phyloP scores from a whole-genome alignment of 2,888 invertebrate genomes.

The Gortyna flavago region DNA sequence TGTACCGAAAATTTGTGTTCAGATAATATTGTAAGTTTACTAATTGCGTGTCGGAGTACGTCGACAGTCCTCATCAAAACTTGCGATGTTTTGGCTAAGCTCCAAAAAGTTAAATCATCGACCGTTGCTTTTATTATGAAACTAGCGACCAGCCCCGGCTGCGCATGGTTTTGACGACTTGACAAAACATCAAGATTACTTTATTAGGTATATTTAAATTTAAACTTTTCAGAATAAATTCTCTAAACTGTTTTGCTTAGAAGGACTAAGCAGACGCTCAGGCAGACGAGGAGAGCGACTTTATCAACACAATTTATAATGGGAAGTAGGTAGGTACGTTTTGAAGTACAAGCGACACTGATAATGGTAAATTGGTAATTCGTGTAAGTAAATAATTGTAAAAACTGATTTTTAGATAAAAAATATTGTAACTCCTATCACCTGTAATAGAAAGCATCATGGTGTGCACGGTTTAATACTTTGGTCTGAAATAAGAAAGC shows the following conservation, averaged over 20 bases:
- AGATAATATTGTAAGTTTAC: conserved; percentile 68
- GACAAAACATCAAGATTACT: background rate
- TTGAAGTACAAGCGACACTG: conserved; percentile 15
- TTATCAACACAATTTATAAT: background rate
- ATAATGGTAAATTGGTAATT: conserved; percentile 47
- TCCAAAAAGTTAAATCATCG: conserved; percentile 78
- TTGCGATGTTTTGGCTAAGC: conserved; percentile 73
- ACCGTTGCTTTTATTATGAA: conserved; percentile 49
- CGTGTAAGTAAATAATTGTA: conserved; percentile 46
- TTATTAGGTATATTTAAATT: background rate
- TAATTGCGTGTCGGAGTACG: conserved; percentile 72
- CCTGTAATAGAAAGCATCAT: background rate
- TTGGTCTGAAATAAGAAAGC: background rate
- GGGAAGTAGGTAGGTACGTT: conserved; percentile 17
- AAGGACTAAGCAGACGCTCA: background rate
- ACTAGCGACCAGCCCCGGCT: conserved; percentile 2
- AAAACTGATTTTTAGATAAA: conserved; percentile 31
- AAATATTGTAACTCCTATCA: background rate
- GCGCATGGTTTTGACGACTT: background rate
- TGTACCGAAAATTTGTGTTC: conserved; percentile 33
- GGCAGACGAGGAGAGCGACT: background rate
- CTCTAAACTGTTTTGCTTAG: background rate
- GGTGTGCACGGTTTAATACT: background rate
- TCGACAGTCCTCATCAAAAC: conserved; percentile 74
- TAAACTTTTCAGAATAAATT: background rate